Evolutionary conservation across 2,888 invertebrate genomes (phyloP).

Genomic region (Drosophila macrospina): DNA sequence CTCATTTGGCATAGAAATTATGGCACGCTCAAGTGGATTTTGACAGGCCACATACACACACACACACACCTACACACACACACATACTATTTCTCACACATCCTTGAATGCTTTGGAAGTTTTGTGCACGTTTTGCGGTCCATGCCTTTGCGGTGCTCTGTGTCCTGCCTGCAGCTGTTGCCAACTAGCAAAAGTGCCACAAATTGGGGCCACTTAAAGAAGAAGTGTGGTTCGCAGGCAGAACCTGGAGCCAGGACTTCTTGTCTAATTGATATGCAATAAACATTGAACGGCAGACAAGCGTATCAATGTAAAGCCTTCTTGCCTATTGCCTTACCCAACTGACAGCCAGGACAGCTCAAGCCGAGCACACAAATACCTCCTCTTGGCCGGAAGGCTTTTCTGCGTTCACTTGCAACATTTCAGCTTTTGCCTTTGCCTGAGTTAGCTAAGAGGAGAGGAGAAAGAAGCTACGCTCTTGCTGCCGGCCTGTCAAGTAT

Average conservation of each 20-base stretch:
- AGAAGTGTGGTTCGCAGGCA: background rate
- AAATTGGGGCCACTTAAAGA: conserved; percentile 42
- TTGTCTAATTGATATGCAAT: conserved; percentile 76
- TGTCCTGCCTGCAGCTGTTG: conserved; percentile 31
- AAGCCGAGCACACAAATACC: conserved; percentile 1
- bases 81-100: conserved; percentile 42
- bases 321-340: conserved; percentile 46
- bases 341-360: conserved; percentile 37
- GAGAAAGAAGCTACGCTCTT: background rate
- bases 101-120: conserved; percentile 65
- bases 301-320: conserved; percentile 59
- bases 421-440: conserved; percentile 53
- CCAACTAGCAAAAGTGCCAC: conserved; percentile 40
- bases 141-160: conserved; percentile 16
- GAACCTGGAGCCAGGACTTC: conserved; percentile 16
- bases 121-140: conserved; percentile 67
- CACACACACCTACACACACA: background rate
- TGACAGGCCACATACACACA: conserved; percentile 53
- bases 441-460: conserved; percentile 2
- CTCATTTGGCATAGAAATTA: conserved; percentile 76
- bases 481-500: conserved; percentile 51
- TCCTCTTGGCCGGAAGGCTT: conserved; percentile 22
- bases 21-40: conserved; percentile 76
- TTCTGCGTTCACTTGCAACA: conserved; percentile 41
- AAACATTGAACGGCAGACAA: conserved; percentile 68